phyloP scores from a whole-genome alignment of 2,113 vertebrate genomes.

The Aleadryas rufinucha region DNA sequence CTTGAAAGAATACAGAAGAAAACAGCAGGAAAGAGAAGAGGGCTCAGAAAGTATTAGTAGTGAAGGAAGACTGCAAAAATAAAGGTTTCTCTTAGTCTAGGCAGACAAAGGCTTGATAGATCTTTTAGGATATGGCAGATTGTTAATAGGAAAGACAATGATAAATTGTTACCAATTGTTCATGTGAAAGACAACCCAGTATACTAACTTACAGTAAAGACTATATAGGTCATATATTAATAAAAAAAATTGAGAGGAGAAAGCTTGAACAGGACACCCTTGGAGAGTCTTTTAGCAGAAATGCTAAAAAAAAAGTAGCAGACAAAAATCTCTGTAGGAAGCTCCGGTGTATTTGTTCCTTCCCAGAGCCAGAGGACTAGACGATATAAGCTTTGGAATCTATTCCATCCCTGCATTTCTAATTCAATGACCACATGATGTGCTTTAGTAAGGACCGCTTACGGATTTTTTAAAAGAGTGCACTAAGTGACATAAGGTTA shows the following conservation, averaged over 20 bases:
- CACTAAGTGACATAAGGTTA: not conserved
- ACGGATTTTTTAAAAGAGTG: conserved; percentile 16
- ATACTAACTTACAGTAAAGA: not conserved
- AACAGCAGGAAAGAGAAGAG: not conserved
- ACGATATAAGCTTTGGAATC: conserved; percentile 45
- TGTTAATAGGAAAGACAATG: not conserved
- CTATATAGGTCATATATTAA: conserved; percentile 44
- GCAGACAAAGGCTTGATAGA: not conserved
- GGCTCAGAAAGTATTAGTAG: not conserved
- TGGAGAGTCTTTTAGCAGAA: conserved; percentile 19
- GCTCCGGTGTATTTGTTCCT: not conserved
- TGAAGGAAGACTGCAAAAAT: not conserved
- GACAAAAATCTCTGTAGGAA: conserved; percentile 47
- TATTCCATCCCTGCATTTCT: conserved; percentile 11
- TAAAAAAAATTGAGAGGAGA: not conserved
- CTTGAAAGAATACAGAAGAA: not conserved
- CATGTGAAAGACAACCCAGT: not conserved
- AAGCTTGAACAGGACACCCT: conserved; percentile 6
- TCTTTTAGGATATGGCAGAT: not conserved
- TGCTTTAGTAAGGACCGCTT: conserved; percentile 24
- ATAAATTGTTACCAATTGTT: not conserved
- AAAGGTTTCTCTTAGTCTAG: not conserved
- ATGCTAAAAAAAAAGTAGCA: conserved; percentile 11
- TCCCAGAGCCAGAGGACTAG: not conserved
- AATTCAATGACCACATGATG: conserved; percentile 48